phyloP scores from a whole-genome alignment of 2,797 vertebrate species.

The Cynopterus sphinx region DNA sequence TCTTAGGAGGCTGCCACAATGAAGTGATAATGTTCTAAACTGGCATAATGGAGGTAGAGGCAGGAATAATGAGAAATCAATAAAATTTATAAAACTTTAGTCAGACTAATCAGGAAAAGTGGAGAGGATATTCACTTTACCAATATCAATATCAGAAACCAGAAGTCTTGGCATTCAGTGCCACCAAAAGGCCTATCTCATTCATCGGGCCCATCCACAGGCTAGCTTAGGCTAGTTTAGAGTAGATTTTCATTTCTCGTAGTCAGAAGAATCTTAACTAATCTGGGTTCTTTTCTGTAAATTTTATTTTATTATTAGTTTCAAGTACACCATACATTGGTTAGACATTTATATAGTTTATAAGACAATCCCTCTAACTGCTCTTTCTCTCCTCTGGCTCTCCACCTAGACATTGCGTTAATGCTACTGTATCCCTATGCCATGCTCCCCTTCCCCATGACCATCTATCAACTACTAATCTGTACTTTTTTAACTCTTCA shows the following conservation, averaged over 20 bases:
- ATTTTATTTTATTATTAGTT: too few relatives aligned
- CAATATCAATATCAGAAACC: not conserved
- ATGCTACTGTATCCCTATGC: too few relatives aligned
- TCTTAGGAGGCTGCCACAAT: not conserved
- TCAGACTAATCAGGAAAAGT: not conserved
- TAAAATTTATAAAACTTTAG: not conserved
- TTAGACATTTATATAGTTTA: too few relatives aligned
- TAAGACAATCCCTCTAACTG: too few relatives aligned
- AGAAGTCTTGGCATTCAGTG: not conserved
- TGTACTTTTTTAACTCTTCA: too few relatives aligned
- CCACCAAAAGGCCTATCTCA: not conserved
- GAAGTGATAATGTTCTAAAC: not conserved
- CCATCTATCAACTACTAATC: too few relatives aligned
- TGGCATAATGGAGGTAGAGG: not conserved
- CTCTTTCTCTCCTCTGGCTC: too few relatives aligned
- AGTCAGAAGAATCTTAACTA: constrained; percentile 22
- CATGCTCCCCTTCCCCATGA: too few relatives aligned
- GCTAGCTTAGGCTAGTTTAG: not conserved
- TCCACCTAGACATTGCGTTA: too few relatives aligned
- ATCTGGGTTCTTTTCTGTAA: not conserved
- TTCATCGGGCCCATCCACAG: not conserved
- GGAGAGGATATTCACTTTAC: not conserved
- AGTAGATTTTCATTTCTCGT: not conserved
- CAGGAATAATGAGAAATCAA: not conserved
- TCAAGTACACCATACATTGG: too few relatives aligned